phyloP scores from a whole-genome alignment of 2,113 vertebrate species.

The Bos indicus region DNA sequence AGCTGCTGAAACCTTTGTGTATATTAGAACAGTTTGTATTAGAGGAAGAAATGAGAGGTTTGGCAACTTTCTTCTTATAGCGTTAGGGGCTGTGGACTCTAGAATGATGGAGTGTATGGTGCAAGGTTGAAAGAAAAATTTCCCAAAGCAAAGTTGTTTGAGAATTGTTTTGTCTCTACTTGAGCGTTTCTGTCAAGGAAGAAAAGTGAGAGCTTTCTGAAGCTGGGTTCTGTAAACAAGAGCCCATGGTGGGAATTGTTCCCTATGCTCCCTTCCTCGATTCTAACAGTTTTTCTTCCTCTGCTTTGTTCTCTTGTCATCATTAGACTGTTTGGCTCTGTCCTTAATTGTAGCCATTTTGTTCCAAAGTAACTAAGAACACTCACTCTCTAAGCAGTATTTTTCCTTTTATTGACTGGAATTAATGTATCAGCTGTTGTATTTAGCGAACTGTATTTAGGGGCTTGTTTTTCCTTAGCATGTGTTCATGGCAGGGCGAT shows the following conservation, averaged over 20 bases:
- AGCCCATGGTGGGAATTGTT: neutral
- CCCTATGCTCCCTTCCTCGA: neutral
- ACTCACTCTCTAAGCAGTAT: neutral
- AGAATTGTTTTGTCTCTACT: neutral
- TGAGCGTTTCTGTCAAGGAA: neutral
- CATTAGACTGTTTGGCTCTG: neutral
- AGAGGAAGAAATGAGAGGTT: constrained; percentile 20
- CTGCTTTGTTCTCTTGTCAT: neutral
- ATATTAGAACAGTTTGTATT: neutral
- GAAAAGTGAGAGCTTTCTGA: neutral
- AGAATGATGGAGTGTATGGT: neutral
- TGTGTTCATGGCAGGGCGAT: neutral
- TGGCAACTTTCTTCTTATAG: neutral
- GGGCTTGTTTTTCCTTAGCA: neutral
- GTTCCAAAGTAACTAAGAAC: neutral
- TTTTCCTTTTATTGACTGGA: constrained; percentile 5
- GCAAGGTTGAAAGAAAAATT: neutral
- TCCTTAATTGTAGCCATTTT: constrained; percentile 20
- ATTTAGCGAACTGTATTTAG: neutral
- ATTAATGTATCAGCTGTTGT: neutral
- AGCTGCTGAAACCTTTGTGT: constrained; percentile 37
- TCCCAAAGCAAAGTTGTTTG: neutral
- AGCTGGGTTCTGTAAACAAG: neutral
- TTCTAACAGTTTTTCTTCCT: neutral
- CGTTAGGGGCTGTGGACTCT: neutral